Base-by-base conservation (phyloP, 2,797 vertebrate genomes). In the Crax fasciolata region DNA sequence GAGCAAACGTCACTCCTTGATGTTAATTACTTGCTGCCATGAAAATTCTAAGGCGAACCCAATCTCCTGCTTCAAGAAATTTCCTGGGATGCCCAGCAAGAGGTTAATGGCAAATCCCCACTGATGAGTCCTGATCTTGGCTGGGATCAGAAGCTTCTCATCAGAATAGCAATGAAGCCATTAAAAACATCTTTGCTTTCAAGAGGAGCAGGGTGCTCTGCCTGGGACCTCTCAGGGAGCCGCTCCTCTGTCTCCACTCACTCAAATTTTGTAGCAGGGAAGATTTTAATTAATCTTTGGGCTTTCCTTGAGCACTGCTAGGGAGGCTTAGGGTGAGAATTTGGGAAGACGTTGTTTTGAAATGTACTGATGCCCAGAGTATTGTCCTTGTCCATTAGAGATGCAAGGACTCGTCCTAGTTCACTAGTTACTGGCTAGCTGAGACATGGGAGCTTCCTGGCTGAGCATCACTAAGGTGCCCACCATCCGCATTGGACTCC, bases 181-280 rank as follows among this genome's bases (percentile, higher is more conserved):
- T 57, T 28, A 27, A 63, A 90, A 79, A 55, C 2, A 38, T 14
- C 49, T 84, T 59, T 35, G 68, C 67, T 59, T 78, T 74, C 48
- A 59, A 41, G 13, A 80, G 44, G 55, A 74, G 61, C 3, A 39
- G 48, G 8, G 9, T 30, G 15, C 9, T 30, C 20, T 55, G 13
- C 11, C 9, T 7, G 27, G 27, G 16, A 71, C 4, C 3, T 49
- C 39, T 32, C 10, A 3, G 1, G 2, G 5, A 4, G 8, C 67
- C 23, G 32, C 7, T 67, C 35, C 14, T 70, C 0, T 0, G 4
- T 59, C 11, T 77, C 61, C 4, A 6, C 27, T 79, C 1, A 1
- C 13, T 52, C 24, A 27, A 24, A 10, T 44, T 78, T 82, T 73
- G 51, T 55, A 85, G 27, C 10, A 62, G 30, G 27, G 32, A 32